Percentiles rank a stretch among this genome's conserved stretches.
These are phyloP conservation scores for Dryobotodes eremita DNA, from an alignment of 2,888 invertebrate species.

Conservation along the genomic window DNA sequence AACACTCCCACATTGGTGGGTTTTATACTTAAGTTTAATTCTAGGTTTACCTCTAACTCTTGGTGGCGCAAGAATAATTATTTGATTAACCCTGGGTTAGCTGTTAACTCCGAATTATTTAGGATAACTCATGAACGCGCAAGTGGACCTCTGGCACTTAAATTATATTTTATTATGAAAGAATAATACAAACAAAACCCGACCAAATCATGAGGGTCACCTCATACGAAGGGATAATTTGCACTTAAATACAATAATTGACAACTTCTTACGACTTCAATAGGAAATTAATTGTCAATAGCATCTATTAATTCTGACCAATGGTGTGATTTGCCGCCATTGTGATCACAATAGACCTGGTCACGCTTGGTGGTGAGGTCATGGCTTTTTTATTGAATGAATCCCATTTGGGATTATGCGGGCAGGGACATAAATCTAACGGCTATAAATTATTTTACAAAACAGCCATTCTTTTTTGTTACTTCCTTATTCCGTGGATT, in stretches of 20 bases:
- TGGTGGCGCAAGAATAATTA: no score
- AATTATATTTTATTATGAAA: background rate
- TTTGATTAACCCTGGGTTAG: no score
- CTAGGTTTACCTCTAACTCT: no score
- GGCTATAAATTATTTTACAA: slow-evolving; percentile 60
- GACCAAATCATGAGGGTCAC: background rate
- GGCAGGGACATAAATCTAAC: slow-evolving; percentile 70
- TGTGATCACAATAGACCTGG: slow-evolving; percentile 78
- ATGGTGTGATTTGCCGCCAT: slow-evolving; percentile 80
- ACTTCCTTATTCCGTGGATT: slow-evolving; percentile 37
- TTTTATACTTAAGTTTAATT: no score
- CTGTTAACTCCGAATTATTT: no score
- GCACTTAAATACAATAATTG: slow-evolving; percentile 44
- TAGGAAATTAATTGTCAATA: slow-evolving; percentile 68
- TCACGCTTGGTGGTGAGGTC: slow-evolving; percentile 76
- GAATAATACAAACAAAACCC: background rate
- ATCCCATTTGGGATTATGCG: slow-evolving; percentile 83
- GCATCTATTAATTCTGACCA: slow-evolving; percentile 64
- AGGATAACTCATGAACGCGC: no score
- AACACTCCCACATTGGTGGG: no score
- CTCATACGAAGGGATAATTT: slow-evolving; percentile 27
- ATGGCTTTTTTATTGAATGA: slow-evolving; percentile 86
- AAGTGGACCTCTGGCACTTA: no score
- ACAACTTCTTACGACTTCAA: slow-evolving; percentile 54
- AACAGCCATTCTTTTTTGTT: slow-evolving; percentile 50